These are phyloP conservation scores for Colius striatus DNA, from an alignment of 2,113 vertebrate genomes.

Conservation along the genomic window DNA sequence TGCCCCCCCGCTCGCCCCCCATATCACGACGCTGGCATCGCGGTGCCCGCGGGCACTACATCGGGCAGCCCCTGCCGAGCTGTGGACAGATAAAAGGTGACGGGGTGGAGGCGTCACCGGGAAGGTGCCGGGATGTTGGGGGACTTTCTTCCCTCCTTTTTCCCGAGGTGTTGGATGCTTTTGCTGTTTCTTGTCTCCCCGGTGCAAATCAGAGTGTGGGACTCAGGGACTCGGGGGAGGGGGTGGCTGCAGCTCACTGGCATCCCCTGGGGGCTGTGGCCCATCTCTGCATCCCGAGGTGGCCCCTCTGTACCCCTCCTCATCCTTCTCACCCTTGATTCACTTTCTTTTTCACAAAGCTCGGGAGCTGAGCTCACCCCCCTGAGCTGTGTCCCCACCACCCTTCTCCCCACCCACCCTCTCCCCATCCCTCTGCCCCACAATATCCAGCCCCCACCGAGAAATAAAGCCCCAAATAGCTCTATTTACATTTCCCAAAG, in stretches of 20 bases:
- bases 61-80: not conserved
- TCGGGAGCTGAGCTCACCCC: not conserved
- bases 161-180: not conserved
- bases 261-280: not conserved
- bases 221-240: not conserved
- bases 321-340: not conserved
- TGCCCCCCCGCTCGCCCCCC: too few species aligned
- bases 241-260: not conserved
- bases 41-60: not conserved
- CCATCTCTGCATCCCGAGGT: accelerated
- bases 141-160: not conserved
- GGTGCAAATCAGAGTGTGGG: accelerated
- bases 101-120: not conserved
- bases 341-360: not conserved
- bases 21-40: too few species aligned
- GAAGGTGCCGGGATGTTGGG: not conserved
- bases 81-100: conserved; percentile 1
- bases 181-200: not conserved
- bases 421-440: too few species aligned
- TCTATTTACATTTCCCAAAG: accelerated
- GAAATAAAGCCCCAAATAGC: accelerated
- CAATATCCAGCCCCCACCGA: too few species aligned
- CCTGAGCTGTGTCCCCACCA: not conserved
- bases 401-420: accelerated
- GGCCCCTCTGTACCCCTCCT: not conserved